A percentile compares a stretch with the other conserved stretches of the same genome.
These are phyloP conservation scores for Lithobates sylvaticus DNA, from an alignment of 2,797 vertebrate species.

Conservation along the genomic window DNA sequence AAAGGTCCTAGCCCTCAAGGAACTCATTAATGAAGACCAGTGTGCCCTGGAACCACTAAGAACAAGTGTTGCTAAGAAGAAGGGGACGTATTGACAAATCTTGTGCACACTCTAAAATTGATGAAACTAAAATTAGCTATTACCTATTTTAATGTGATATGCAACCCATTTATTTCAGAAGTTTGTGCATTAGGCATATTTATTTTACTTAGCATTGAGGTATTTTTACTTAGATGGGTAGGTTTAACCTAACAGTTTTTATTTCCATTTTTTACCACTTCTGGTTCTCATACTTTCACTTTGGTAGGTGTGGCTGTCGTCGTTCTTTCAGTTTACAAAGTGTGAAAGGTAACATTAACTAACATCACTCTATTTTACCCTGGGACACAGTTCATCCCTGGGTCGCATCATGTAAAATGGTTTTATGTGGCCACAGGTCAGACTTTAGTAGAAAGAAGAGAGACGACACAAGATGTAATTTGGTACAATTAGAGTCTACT, in stretches of 20 bases:
- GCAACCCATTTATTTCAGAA: too few relatives aligned
- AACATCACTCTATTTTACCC: constrained; percentile 28
- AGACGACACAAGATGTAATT: constrained; percentile 42
- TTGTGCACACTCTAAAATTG: too few relatives aligned
- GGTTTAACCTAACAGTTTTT: not conserved
- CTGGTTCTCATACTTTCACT: constrained; percentile 6
- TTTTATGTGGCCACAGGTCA: constrained; percentile 48
- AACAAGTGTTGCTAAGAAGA: too few relatives aligned
- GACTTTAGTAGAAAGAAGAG: constrained; percentile 16
- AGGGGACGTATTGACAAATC: too few relatives aligned
- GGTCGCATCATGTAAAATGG: constrained; percentile 35
- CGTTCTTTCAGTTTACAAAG: not conserved
- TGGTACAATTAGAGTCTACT: constrained; percentile 51
- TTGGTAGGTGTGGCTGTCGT: not conserved
- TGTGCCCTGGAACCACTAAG: too few relatives aligned
- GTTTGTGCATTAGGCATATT: too few relatives aligned
- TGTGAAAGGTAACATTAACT: constrained; percentile 46
- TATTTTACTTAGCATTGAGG: too few relatives aligned
- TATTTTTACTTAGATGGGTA: too few relatives aligned
- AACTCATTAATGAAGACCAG: too few relatives aligned
- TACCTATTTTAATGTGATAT: not conserved
- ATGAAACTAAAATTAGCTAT: not conserved
- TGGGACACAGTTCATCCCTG: constrained; percentile 38
- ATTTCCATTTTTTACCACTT: not conserved
- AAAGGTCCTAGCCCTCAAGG: too few relatives aligned